These are phyloP conservation scores for Pachliopta kotzebuea DNA, from an alignment of 2,888 invertebrate species.

Conservation along the genomic window DNA sequence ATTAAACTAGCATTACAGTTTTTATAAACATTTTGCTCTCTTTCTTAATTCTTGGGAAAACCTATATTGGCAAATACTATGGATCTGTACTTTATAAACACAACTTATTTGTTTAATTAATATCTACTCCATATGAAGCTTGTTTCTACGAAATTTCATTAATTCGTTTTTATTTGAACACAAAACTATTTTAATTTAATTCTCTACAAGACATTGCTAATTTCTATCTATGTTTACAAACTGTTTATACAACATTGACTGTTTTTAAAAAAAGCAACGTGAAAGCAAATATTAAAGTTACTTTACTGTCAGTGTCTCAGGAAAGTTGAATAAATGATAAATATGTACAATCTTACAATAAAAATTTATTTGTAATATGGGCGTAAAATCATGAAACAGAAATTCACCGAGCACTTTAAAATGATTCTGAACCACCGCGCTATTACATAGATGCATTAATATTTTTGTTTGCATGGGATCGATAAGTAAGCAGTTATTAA, in stretches of 20 bases:
- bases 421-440: constrained; percentile 10
- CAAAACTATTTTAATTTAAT: background rate
- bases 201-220: background rate
- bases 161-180: background rate
- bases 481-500: constrained; percentile 68
- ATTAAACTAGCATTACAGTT: constrained; percentile 30
- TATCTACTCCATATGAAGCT: constrained; percentile 9
- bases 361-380: constrained; percentile 40
- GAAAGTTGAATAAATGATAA: constrained; percentile 46
- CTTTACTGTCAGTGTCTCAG: constrained; percentile 10
- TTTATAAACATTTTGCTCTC: constrained; percentile 24
- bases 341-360: constrained; percentile 47
- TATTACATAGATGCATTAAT: background rate
- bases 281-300: background rate
- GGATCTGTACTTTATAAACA: constrained; percentile 11
- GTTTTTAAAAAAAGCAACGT: background rate
- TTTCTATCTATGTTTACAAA: background rate
- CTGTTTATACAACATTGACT: background rate
- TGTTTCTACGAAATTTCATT: background rate
- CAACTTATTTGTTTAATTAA: constrained; percentile 20
- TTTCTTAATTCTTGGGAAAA: constrained; percentile 29
- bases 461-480: constrained; percentile 1
- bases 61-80: constrained; percentile 14
- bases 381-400: constrained; percentile 42
- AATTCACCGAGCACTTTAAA: constrained; percentile 27